Evolutionary conservation across 2,888 invertebrate species (phyloP), one percentile per base, ranked within the genome.

Genomic region (Philaethria dido): DNA sequence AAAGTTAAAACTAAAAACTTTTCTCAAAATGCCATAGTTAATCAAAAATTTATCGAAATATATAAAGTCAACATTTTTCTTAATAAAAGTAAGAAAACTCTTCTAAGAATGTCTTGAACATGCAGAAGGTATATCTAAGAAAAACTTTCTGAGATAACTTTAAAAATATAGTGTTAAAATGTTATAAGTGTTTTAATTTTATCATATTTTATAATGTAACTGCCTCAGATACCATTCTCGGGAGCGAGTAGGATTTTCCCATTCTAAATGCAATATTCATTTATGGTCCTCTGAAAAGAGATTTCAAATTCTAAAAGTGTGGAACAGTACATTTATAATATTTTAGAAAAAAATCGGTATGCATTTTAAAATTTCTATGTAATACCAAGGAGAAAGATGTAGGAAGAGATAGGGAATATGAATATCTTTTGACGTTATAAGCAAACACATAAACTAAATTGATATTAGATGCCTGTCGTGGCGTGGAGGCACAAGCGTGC

Each of bases 161-260:
- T 50, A 9, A 50, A 50, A 50, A 50, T 50, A 25, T 50, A 25
- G n/a, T 50, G 50, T n/a, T n/a, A 48, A 22, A n/a, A 22, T 22
- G 14, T 22, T 22, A 6, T 14, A 6, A 22, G 14, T 48, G 14
- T 22, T 22, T 48, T 48, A 48, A 47, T 47, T 47, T 47, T 20
- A 47, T 20, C 20, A 14, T 0, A 25, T 14, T 48, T 48, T 22
- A 22, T 14, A 22, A 48, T 48, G 14, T 6, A 1, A 22, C 5
- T 13, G 2, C 20, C 5, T 47, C 18, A 18, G 47, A 13, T 47
- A 20, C 5, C 18, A 13, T 13, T 13, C 20, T 20, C 13, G 2
- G 20, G 1, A 13, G 20, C 13, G 2, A 2, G 2, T 16, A 0
- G n/a, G 14, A 44, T 44, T 16, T 44, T 44, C 8, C 8, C 29